These are phyloP conservation scores for Gonatopus flavifemur DNA, from an alignment of 1,140 invertebrate genomes.

Conservation along the genomic window DNA sequence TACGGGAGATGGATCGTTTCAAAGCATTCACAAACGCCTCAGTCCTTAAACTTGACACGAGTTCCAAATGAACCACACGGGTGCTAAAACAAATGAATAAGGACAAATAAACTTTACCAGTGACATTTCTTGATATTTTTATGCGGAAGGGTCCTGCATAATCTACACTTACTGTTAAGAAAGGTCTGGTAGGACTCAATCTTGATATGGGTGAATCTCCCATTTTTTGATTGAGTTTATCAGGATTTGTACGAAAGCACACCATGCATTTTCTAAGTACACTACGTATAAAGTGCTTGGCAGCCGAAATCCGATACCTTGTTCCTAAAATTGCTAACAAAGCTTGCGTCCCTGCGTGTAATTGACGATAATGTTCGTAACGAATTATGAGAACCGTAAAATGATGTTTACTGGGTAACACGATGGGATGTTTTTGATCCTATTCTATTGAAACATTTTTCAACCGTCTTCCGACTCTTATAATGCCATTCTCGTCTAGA, in stretches of 20 bases:
- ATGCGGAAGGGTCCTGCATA: constrained; percentile 12
- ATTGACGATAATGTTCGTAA: constrained; percentile 24
- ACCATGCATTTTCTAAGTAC: constrained; percentile 16
- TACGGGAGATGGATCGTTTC: constrained; percentile 4
- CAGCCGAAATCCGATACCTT: constrained; percentile 20
- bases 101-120: constrained; percentile 31
- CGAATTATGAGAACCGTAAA: constrained; percentile 30
- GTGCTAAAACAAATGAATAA: constrained; percentile 32
- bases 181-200: constrained; percentile 5
- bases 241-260: constrained; percentile 12
- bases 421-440: constrained; percentile 30
- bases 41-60: constrained; percentile 12
- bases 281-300: constrained; percentile 12
- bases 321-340: constrained; percentile 8
- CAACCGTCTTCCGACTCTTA: constrained; percentile 46
- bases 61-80: constrained; percentile 23
- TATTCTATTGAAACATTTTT: not conserved
- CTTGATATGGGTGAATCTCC: constrained; percentile 18
- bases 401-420: constrained; percentile 23
- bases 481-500: constrained; percentile 39
- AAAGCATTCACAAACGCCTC: not conserved
- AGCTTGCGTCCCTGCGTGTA: constrained; percentile 27
- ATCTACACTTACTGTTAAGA: constrained; percentile 9
- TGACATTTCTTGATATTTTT: constrained; percentile 9
- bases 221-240: constrained; percentile 18